Evolutionary conservation across 2,888 invertebrate genomes (phyloP).

Genomic region (Leptothorax acervorum): DNA sequence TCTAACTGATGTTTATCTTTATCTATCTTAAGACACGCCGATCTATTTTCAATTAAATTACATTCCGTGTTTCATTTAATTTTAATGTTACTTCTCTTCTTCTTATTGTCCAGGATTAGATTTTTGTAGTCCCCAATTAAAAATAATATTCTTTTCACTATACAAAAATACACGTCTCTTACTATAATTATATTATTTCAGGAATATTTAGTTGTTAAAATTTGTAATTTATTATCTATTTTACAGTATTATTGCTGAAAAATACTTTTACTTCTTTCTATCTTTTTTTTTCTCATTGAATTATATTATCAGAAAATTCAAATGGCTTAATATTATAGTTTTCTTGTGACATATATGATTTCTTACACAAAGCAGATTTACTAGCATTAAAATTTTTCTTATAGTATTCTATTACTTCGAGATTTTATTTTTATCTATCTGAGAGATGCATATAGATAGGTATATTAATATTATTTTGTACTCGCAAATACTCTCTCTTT

Average conservation of each 20-base stretch:
- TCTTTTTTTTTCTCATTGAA: background rate
- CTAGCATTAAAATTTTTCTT: background rate
- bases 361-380: background rate
- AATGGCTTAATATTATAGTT: background rate
- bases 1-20: background rate
- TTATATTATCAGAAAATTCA: background rate
- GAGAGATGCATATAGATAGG: no score
- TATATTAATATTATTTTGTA: background rate
- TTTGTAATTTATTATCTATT: constrained; percentile 3
- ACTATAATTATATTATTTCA: background rate
- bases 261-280: background rate
- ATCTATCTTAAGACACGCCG: background rate
- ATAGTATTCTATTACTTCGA: background rate
- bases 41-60: constrained; percentile 16
- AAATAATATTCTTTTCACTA: background rate
- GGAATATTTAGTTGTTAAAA: background rate
- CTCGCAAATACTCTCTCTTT: background rate
- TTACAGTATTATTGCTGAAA: background rate
- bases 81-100: background rate
- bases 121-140: background rate
- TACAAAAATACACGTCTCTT: background rate
- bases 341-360: background rate
- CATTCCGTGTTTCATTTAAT: background rate
- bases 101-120: background rate
- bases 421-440: background rate